Evolutionary conservation across 2,888 invertebrate genomes (phyloP), one percentile per base, ranked within the genome.

Genomic region (Dynastes grantii): DNA sequence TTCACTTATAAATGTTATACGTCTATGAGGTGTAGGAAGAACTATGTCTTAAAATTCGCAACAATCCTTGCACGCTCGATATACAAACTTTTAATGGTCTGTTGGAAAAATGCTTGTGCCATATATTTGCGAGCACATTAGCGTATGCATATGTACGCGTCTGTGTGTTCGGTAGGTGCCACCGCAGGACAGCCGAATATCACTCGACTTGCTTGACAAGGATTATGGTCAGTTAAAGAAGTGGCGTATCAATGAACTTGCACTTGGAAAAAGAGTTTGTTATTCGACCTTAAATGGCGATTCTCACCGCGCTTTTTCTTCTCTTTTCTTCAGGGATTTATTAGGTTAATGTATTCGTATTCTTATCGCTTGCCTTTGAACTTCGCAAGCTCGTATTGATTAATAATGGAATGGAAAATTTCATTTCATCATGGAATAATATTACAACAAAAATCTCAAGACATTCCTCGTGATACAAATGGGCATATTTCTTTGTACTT

Each of bases 221-320:
- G 68, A 68, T 68, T 68, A 29, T 29, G 22, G 49, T 49, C 68
- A 11, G 68, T 29, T 27, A 13, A 51, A 37, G 51, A 65, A 22
- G 22, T 22, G 51, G n/a, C 51, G 51, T 68, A 68, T 68, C 68
- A 68, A 68, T 68, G 68, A 68, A 68, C 68, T 68, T 68, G 68
- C 68, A 68, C 68, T 68, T 68, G 68, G 49, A 27, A 51, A 68
- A 68, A 40, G 29, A 65, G 37, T 45, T 45, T 45, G 11, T 45
- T 65, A 40, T 65, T 65, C 16, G 40, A 68, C 68, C 49, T 68
- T 68, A 51, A 27, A 27, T 51, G 22, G 29, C 6, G 13, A 51
- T 68, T 51, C 27, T 29, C 63, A 32, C 0, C 32, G 32, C 32
- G 63, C 13, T 63, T 29, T 51, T 68, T 51, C 9, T 68, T 49